Evolutionary conservation across 37 sponge, comb jelly and placozoan species (phyloP).

Genomic region (Oopsacas minuta): DNA sequence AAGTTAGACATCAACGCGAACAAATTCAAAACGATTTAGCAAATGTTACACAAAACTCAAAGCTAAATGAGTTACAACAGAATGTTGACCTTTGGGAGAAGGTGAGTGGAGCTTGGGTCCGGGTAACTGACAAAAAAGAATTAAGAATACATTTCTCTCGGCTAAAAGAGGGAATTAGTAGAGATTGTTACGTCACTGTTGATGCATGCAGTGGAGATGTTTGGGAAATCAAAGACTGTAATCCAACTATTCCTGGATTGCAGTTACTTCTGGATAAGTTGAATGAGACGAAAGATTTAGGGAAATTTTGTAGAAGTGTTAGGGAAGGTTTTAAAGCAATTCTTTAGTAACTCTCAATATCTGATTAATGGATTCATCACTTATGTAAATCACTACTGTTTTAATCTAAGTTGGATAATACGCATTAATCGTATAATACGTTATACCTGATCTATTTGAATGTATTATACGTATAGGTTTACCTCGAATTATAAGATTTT

Average conservation of each 20-base stretch:
- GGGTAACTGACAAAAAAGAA: not conserved
- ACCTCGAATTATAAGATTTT: too few relatives aligned
- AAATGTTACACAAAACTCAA: not conserved
- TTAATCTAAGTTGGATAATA: not conserved
- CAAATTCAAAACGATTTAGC: not conserved
- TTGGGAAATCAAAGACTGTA: not conserved
- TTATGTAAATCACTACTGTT: not conserved
- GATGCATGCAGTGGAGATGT: not conserved
- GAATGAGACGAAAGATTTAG: not conserved
- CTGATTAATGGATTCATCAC: not conserved
- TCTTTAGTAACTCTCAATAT: not conserved
- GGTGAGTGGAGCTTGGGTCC: not conserved
- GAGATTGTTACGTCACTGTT: not conserved
- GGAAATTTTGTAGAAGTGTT: not conserved
- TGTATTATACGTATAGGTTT: too few relatives aligned
- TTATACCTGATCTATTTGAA: too few relatives aligned
- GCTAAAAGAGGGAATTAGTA: not conserved
- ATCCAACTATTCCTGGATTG: not conserved
- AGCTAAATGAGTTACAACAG: not conserved
- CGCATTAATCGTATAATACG: too few relatives aligned
- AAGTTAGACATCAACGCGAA: not conserved
- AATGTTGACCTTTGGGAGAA: not conserved
- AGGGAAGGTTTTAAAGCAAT: not conserved
- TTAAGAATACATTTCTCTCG: not conserved
- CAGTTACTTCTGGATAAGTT: not conserved